Percentiles rank a stretch among this genome's conserved stretches.
phyloP scores from a whole-genome alignment of 2,888 invertebrate species.

The Rambutsinella grinnellia region DNA sequence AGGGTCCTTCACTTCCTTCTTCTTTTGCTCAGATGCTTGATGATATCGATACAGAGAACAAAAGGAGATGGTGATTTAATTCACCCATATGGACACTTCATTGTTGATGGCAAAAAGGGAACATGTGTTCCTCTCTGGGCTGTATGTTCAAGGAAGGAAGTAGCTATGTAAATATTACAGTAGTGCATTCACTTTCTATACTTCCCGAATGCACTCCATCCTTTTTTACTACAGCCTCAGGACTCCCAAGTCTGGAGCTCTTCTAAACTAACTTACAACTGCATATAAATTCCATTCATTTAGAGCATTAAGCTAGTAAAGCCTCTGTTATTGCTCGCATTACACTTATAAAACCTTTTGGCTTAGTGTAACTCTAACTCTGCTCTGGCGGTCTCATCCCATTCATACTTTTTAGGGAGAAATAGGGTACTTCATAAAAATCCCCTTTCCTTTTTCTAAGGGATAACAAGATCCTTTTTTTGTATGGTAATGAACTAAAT shows the following conservation, averaged over 20 bases:
- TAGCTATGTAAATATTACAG: too few species aligned
- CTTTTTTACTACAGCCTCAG: too few species aligned
- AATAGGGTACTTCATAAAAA: constrained; percentile 36
- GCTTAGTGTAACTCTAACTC: constrained; percentile 6
- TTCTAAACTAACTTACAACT: too few species aligned
- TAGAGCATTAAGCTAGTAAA: too few species aligned
- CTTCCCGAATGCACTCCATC: too few species aligned
- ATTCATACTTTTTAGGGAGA: too few species aligned
- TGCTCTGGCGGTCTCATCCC: constrained; percentile 37
- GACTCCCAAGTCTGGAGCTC: too few species aligned
- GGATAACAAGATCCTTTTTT: constrained; percentile 6
- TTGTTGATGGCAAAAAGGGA: constrained; percentile 53
- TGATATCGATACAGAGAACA: constrained; percentile 20
- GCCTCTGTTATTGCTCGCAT: constrained; percentile 37
- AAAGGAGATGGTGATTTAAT: constrained; percentile 61
- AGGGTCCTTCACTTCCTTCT: constrained; percentile 34
- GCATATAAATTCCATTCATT: constrained; percentile 41
- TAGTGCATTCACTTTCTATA: too few species aligned
- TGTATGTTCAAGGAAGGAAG: too few species aligned
- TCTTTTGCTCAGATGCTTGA: too few species aligned
- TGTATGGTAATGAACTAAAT: background rate
- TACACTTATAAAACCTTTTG: constrained; percentile 35
- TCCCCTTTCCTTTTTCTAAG: constrained; percentile 13
- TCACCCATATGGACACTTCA: constrained; percentile 64
- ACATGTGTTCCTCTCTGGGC: constrained; percentile 58